A percentile compares a stretch with the other conserved stretches of the same genome.
phyloP scores from a whole-genome alignment of 2,113 vertebrate species.

The Sturnus vulgaris region DNA sequence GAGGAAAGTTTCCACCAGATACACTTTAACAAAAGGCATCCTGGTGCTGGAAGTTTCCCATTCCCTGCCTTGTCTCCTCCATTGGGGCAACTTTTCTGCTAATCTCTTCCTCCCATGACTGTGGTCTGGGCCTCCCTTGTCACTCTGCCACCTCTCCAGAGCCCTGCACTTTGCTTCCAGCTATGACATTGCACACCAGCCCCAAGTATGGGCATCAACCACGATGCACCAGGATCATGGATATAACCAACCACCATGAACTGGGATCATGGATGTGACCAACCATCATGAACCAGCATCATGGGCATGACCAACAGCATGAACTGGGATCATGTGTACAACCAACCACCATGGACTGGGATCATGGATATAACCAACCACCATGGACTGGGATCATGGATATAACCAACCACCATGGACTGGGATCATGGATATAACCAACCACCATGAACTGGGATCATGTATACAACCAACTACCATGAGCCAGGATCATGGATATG shows the following conservation, averaged over 20 bases:
- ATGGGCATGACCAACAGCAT: neutral
- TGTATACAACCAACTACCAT: neutral
- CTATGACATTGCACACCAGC: accelerated
- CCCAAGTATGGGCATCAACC: accelerated
- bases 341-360: accelerated
- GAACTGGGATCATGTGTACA: accelerated
- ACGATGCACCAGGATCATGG: accelerated
- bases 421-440: accelerated
- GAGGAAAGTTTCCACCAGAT: neutral
- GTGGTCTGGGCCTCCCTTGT: neutral
- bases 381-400: accelerated
- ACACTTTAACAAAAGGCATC: neutral
- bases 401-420: accelerated
- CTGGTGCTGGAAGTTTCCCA: neutral
- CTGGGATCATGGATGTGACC: accelerated
- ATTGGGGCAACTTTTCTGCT: neutral
- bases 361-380: neutral
- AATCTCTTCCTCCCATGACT: neutral
- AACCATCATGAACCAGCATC: accelerated
- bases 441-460: no score
- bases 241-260: accelerated
- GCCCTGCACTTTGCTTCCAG: neutral
- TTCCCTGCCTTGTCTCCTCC: neutral
- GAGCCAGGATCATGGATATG: accelerated
- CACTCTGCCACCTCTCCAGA: accelerated